Evolutionary conservation across 2,113 vertebrate genomes (phyloP).

Genomic region (Trochalopteron elliotii): DNA sequence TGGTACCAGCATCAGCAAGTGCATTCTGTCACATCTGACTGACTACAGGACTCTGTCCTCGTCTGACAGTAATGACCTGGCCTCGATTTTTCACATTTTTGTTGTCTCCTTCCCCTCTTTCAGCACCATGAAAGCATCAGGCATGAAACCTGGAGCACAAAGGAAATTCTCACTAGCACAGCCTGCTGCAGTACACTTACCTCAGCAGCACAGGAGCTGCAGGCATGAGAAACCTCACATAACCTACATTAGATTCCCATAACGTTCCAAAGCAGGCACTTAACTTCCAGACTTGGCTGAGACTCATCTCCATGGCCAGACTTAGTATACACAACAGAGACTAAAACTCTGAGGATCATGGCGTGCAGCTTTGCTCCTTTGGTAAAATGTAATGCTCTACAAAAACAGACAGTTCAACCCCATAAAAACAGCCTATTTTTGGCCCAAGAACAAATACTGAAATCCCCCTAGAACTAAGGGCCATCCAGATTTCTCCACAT

Average conservation of each 20-base stretch:
- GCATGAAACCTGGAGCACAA: slow-evolving; percentile 50
- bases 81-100: slow-evolving; percentile 12
- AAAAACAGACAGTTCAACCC: neutral
- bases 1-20: slow-evolving; percentile 32
- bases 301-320: slow-evolving; percentile 4
- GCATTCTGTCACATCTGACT: slow-evolving; percentile 7
- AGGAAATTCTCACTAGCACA: neutral
- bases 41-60: slow-evolving; percentile 38
- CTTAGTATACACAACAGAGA: neutral
- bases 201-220: neutral
- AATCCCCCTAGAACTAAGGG: neutral
- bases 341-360: neutral
- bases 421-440: neutral
- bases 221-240: slow-evolving; percentile 27
- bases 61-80: neutral
- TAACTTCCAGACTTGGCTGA: slow-evolving; percentile 12
- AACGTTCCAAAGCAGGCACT: neutral
- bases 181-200: slow-evolving; percentile 38
- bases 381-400: slow-evolving; percentile 3
- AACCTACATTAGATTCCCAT: slow-evolving; percentile 14
- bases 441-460: neutral
- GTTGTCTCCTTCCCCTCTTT: neutral
- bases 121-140: slow-evolving; percentile 1
- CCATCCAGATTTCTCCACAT: neutral
- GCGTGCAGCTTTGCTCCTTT: slow-evolving; percentile 12